Evolutionary conservation across 2,888 invertebrate species (phyloP).

Genomic region (Polydrusus cervinus): DNA sequence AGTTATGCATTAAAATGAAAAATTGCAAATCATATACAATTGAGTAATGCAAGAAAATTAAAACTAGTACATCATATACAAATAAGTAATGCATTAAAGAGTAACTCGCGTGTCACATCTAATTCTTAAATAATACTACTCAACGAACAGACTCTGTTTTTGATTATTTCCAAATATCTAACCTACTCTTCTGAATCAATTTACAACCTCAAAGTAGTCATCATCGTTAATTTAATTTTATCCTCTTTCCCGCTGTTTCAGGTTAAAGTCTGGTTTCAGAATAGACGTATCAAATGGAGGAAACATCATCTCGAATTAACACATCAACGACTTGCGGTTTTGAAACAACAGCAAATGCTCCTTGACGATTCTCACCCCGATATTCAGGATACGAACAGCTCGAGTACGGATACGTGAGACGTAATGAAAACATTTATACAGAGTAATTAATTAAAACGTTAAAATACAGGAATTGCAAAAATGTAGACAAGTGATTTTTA

Average conservation of each 20-base stretch:
- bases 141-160: no score
- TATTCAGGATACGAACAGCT: constrained; percentile 72
- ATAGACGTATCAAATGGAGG: constrained; percentile 95
- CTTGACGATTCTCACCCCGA: constrained; percentile 72
- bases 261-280: constrained; percentile 96
- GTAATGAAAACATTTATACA: not conserved
- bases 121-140: no score
- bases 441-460: not conserved
- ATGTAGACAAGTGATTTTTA: no score
- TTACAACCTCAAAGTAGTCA: constrained; percentile 3
- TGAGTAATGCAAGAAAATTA: no score
- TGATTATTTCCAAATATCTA: no score
- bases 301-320: constrained; percentile 95
- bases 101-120: no score
- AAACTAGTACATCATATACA: no score
- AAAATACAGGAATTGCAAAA: no score
- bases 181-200: not conserved
- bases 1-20: no score
- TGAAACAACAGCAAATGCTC: constrained; percentile 73
- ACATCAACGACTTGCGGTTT: constrained; percentile 85
- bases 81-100: no score
- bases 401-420: constrained; percentile 67
- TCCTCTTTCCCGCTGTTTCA: constrained; percentile 67
- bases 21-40: no score
- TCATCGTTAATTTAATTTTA: constrained; percentile 2